These are phyloP conservation scores for Poecilia latipinna DNA, from an alignment of 2,113 vertebrate species.

Conservation along the genomic window DNA sequence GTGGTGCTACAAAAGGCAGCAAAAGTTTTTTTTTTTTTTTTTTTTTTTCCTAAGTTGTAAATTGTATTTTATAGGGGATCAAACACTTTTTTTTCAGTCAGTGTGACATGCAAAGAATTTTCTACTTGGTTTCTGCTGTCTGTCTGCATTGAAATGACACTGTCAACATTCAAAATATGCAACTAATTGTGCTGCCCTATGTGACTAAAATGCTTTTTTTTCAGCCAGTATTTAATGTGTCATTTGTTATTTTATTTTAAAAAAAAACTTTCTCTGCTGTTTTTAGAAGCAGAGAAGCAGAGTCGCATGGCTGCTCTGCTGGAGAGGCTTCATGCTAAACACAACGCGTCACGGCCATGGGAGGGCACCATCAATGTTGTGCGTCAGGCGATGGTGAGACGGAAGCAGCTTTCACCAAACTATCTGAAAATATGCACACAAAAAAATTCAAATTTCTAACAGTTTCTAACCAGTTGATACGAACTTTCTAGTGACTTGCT, in stretches of 20 bases:
- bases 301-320: constrained; percentile 89
- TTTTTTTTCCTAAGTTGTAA: background rate
- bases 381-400: constrained; percentile 94
- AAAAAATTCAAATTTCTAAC: background rate
- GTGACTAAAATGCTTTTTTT: background rate
- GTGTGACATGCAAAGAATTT: background rate
- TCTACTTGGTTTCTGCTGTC: background rate
- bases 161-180: background rate
- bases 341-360: constrained; percentile 94
- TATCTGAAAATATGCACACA: background rate
- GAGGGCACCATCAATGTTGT: constrained; percentile 96
- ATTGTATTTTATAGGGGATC: too few species aligned
- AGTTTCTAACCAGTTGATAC: background rate
- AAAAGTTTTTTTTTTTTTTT: background rate
- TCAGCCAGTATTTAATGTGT: background rate
- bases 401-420: background rate
- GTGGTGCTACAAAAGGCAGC: background rate
- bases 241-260: constrained; percentile 1
- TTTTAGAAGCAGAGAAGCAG: constrained; percentile 80
- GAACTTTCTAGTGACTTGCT: background rate
- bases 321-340: constrained; percentile 93
- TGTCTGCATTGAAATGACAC: background rate
- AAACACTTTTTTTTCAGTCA: too few species aligned
- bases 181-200: background rate
- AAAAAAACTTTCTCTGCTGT: background rate